These are phyloP conservation scores for Phalacrocorax brasilianus DNA, from an alignment of 2,113 vertebrate species.

Conservation along the genomic window DNA sequence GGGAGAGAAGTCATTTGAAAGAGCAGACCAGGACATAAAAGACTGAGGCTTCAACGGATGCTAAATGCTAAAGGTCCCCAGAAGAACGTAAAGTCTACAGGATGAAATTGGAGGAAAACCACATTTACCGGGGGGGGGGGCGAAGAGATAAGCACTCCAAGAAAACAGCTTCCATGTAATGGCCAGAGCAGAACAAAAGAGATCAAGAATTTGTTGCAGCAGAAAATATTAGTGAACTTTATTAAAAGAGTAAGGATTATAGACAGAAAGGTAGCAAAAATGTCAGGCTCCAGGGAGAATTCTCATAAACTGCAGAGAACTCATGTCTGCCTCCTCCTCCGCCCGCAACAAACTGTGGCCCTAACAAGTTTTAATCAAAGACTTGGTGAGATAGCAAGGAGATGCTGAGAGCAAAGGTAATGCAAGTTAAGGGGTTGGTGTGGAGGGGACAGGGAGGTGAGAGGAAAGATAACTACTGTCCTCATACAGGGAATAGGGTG, in stretches of 20 bases:
- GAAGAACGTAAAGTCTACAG: neutral
- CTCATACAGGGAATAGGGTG: neutral
- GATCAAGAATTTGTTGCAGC: neutral
- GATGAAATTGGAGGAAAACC: neutral
- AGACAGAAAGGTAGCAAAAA: neutral
- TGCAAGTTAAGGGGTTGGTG: neutral
- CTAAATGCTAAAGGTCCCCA: neutral
- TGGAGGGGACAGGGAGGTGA: neutral
- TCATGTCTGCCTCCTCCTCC: neutral
- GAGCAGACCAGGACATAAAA: neutral
- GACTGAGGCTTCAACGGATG: neutral
- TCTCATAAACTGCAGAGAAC: neutral
- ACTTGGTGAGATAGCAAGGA: neutral
- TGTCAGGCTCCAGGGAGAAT: neutral
- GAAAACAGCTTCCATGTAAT: neutral
- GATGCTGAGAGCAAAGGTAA: neutral
- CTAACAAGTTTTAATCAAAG: conserved; percentile 30
- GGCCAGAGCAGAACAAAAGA: neutral
- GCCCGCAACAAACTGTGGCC: neutral
- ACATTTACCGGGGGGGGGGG: neutral
- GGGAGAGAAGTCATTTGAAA: neutral
- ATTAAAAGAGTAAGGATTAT: neutral
- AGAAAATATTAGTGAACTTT: neutral
- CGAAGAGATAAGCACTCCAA: neutral
- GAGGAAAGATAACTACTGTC: neutral